phyloP scores from a whole-genome alignment of 1,140 invertebrate genomes.

The Paralvinella palmiformis region DNA sequence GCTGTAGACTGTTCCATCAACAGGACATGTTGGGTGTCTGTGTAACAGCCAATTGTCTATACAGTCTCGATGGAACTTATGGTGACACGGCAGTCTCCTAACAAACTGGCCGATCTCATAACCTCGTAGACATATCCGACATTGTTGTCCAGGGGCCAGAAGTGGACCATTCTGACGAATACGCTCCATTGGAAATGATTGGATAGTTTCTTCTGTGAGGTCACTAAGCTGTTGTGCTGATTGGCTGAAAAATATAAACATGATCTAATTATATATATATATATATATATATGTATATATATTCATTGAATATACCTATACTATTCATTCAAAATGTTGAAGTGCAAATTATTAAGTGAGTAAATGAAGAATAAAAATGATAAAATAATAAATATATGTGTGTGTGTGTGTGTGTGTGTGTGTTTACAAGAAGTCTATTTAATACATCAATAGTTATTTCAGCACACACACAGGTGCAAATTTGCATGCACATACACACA shows the following conservation, averaged over 20 bases:
- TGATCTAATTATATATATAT: too few relatives aligned
- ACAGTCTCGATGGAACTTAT: constrained; percentile 48
- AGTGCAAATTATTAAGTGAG: too few relatives aligned
- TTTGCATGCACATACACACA: too few relatives aligned
- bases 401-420: too few relatives aligned
- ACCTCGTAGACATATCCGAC: constrained; percentile 41
- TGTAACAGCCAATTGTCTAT: constrained; percentile 48
- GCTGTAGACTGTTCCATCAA: constrained; percentile 33
- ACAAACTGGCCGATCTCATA: constrained; percentile 39
- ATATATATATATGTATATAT: too few relatives aligned
- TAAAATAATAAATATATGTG: too few relatives aligned
- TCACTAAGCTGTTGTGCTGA: constrained; percentile 13
- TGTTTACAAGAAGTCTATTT: too few relatives aligned
- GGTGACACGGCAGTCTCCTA: constrained; percentile 45
- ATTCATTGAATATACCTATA: too few relatives aligned
- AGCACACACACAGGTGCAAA: background rate
- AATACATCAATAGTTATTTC: background rate
- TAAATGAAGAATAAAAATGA: too few relatives aligned
- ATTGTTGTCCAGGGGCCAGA: constrained; percentile 42
- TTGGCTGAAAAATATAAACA: too few relatives aligned
- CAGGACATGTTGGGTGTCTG: constrained; percentile 43
- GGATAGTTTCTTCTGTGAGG: constrained; percentile 39
- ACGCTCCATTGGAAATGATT: constrained; percentile 39
- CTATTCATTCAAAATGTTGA: too few relatives aligned
- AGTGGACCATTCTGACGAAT: constrained; percentile 34